A percentile compares a stretch with the other conserved stretches of the same genome.
Conservation (phyloP, 2,797 vertebrate genomes). For the Eurystomus glaucurus region DNA sequence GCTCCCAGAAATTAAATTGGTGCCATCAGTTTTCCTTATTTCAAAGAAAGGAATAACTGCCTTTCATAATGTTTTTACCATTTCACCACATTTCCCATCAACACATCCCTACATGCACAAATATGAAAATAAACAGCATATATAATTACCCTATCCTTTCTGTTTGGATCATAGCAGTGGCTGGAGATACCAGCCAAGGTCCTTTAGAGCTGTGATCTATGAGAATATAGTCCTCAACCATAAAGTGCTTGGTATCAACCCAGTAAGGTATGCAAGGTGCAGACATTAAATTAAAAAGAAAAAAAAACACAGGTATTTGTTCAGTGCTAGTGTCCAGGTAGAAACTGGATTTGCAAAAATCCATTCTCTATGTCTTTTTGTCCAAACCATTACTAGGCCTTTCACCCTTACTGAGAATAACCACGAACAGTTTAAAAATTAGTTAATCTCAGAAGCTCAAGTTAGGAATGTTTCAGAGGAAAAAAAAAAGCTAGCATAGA, state of each 20-base stretch:
- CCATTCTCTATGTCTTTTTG: background rate
- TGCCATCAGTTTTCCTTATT: background rate
- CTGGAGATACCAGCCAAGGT: background rate
- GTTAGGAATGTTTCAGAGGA: background rate
- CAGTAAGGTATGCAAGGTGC: background rate
- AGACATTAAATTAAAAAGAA: background rate
- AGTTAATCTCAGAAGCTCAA: background rate
- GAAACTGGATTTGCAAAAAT: background rate
- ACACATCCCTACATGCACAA: constrained; percentile 6
- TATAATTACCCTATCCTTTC: background rate
- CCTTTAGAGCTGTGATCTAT: background rate
- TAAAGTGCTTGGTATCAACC: background rate
- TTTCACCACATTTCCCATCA: constrained; percentile 3
- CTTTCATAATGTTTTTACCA: background rate
- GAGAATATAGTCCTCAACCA: background rate
- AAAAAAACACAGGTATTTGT: background rate
- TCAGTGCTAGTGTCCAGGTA: background rate
- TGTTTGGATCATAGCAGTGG: background rate
- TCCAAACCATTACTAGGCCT: background rate
- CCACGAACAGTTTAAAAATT: background rate
- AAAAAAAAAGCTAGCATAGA: background rate
- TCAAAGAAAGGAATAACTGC: background rate
- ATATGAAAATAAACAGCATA: background rate
- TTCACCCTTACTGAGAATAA: background rate
- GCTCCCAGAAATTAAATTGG: background rate